Base-by-base conservation (phyloP, 2,113 vertebrate genomes). In the Cyanoderma ruficeps region DNA sequence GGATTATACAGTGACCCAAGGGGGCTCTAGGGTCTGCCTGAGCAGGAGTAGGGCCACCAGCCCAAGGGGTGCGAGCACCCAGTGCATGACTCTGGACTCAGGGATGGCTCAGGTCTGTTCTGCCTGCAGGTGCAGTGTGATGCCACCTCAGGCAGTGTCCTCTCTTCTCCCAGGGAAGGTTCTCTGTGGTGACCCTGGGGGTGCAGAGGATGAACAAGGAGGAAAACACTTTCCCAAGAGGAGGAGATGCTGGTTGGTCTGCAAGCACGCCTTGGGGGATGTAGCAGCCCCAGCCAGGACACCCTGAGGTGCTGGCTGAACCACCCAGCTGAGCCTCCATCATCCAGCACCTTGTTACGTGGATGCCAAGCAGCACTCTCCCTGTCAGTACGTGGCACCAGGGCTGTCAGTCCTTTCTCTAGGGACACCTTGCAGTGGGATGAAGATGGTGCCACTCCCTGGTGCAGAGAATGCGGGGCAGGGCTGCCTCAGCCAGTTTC, bases 401-500 rank as follows among this genome's bases (percentile, higher is more conserved):
- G 41, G n/a, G 49, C 46, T 35, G 19, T 41, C 8, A 30, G 71
- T 71, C 91, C 91, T 95, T 96, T 91, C 84, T 83, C 89, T 49
- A 72, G 61, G 65, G 91, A 93, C 67, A 64, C n/a, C 52, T 75
- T 2, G 3, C 52, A 80, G 83, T 19, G 8, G 80, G 80, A 83
- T 56, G 69, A 71, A 80, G 61, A 78, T 0, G 0, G n/a, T 82
- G 89, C 89, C 91, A 71, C 94, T 95, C 91, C 95, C 78, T 69
- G 37, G n/a, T 0, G 11, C 35, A 42, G 75, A 65, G 87, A 96
- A 96, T 95, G 87, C 28, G 78, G 94, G 59, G 59, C 78, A 83
- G 70, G 31, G 57, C 93, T 85, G 87, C 87, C 59, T 70, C 42
- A 63, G 89, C 70, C 93, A 53, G 89, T 90, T 96, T 88, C 39